Base-by-base conservation (phyloP, 2,797 vertebrate species). In the Eupleurogrammus muticus region DNA sequence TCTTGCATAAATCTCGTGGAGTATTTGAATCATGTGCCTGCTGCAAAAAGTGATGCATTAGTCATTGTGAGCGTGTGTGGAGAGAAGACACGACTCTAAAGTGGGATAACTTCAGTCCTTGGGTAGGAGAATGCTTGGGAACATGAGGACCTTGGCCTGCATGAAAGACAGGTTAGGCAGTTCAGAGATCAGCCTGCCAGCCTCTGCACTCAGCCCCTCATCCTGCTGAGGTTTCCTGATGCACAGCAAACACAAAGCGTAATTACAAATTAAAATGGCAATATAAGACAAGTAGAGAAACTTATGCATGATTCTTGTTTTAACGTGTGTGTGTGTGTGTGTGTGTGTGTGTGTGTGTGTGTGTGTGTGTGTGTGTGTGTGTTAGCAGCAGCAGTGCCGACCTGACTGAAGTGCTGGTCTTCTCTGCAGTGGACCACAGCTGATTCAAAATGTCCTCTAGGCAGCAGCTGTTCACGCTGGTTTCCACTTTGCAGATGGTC, bases 91-190 rank as follows among this genome's bases (percentile, higher is more conserved):
- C 10, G 7, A 36, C 35, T 36, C 10, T 36, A 36, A 36, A 36
- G 35, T 86, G 63, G 89, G 91, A 66, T 89, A 83, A 73, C 87
- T 86, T 86, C 89, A 86, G 44, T 89, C 74, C 86, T 90, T 87
- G 76, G 93, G 95, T 68, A 90, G 90, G 70, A 97, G 89, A 6
- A 94, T 91, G 81, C 94, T 92, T 17, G 96, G 96, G 87, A 97
- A 98, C 96, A 97, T 97, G 88, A 98, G 91, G 90, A 97, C 95
- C 90, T 94, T 96, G 89, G 95, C 94, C 83, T 90, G 94, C 96
- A 97, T 97, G 93, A 97, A 99, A 24, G 95, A 96, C 75, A 97
- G 82, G 85, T 96, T 89, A 21, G 96, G 96, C 76, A 98, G 95
- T 87, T 86, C 90, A 83, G 91, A 85, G 17, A 95, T 96, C 89